Conservation (phyloP, 1,140 invertebrate species). For the Nasonia longicornis region DNA sequence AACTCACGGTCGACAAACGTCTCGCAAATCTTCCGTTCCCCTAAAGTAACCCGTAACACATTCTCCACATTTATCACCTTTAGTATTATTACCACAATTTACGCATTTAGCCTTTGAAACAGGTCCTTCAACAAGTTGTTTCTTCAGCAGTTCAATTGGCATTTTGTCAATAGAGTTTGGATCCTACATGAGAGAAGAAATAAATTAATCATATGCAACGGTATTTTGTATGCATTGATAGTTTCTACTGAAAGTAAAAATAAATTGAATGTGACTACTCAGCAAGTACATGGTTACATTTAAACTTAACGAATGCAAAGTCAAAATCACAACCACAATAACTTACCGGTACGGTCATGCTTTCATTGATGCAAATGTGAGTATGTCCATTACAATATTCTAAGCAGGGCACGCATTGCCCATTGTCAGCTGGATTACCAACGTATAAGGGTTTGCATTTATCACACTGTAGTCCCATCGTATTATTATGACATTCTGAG, state of each 20-base stretch:
- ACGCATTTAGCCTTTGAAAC: slow-evolving; percentile 82
- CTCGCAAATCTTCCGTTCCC: slow-evolving; percentile 80
- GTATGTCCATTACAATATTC: slow-evolving; percentile 93
- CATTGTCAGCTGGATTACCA: slow-evolving; percentile 89
- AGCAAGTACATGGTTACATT: not conserved
- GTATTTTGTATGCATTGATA: not conserved
- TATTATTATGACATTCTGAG: slow-evolving; percentile 91
- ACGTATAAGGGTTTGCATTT: slow-evolving; percentile 91
- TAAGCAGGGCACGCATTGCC: slow-evolving; percentile 86
- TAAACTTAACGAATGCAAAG: not conserved
- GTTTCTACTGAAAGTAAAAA: slow-evolving; percentile 20
- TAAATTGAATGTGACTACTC: not conserved
- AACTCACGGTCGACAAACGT: slow-evolving; percentile 80
- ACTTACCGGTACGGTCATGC: slow-evolving; percentile 68
- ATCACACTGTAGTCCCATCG: slow-evolving; percentile 88
- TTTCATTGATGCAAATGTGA: slow-evolving; percentile 79
- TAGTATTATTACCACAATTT: slow-evolving; percentile 88
- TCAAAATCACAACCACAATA: slow-evolving; percentile 2
- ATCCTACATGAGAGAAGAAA: slow-evolving; percentile 53
- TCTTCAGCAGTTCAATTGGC: slow-evolving; percentile 69
- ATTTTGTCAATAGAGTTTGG: slow-evolving; percentile 71
- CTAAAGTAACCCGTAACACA: slow-evolving; percentile 90
- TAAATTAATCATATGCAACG: slow-evolving; percentile 5
- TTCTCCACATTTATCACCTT: slow-evolving; percentile 84
- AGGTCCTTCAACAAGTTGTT: slow-evolving; percentile 75